A percentile compares a stretch with the other conserved stretches of the same genome.
These are phyloP conservation scores for Oegoconia quadripuncta DNA, from an alignment of 2,888 invertebrate genomes.

Conservation along the genomic window DNA sequence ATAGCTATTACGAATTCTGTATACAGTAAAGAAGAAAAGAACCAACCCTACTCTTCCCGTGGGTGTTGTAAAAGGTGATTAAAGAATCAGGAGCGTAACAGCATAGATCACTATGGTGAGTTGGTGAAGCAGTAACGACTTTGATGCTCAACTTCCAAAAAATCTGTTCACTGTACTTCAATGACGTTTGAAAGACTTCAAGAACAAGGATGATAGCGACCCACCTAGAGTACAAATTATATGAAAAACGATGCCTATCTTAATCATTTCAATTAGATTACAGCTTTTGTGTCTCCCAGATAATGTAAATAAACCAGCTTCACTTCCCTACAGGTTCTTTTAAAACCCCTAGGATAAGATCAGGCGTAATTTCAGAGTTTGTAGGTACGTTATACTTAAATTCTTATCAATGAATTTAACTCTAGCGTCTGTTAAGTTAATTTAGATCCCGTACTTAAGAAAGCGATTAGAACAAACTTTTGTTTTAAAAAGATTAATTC, in stretches of 20 bases:
- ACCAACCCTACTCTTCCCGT: too few relatives aligned
- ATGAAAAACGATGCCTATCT: constrained; percentile 12
- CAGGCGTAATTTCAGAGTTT: constrained; percentile 5
- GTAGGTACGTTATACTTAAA: constrained; percentile 1
- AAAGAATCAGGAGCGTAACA: too few relatives aligned
- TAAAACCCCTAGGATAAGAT: constrained; percentile 1
- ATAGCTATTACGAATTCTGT: too few relatives aligned
- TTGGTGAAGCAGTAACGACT: too few relatives aligned
- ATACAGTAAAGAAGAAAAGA: too few relatives aligned
- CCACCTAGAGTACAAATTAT: constrained; percentile 9
- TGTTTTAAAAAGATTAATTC: constrained; percentile 1
- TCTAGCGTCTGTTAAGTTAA: constrained; percentile 3
- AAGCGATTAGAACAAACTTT: constrained; percentile 3
- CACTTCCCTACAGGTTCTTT: constrained; percentile 2
- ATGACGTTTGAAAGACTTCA: too few relatives aligned
- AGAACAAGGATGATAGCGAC: too few relatives aligned
- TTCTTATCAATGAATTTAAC: constrained; percentile 8
- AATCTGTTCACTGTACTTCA: too few relatives aligned
- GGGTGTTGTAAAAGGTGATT: too few relatives aligned
- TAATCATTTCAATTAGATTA: constrained; percentile 17
- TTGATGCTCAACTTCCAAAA: too few relatives aligned
- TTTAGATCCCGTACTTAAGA: background rate
- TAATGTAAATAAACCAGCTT: constrained; percentile 21
- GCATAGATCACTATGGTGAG: too few relatives aligned
- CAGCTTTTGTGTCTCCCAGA: constrained; percentile 19